Conservation (phyloP, 2,797 vertebrate genomes). For the Muraenolepis orangiensis region DNA sequence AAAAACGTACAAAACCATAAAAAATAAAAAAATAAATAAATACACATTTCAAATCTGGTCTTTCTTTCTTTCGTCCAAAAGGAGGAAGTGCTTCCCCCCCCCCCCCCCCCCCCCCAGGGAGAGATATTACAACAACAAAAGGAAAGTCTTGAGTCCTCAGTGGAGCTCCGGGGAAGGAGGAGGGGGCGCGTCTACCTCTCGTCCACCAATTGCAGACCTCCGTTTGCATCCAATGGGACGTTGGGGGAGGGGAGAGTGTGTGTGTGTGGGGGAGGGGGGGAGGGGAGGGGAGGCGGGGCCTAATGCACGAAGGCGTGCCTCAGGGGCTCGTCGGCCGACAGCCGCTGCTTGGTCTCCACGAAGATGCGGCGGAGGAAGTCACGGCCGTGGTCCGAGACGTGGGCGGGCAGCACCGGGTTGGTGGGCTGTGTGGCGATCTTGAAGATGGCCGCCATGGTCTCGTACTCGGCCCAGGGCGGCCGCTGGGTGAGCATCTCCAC, state of each 20-base stretch:
- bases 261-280: conserved; percentile 10
- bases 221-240: not conserved
- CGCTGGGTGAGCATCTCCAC: conserved; percentile 99
- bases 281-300: conserved; percentile 46
- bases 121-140: conserved; percentile 22
- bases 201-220: conserved; percentile 22
- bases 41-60: not conserved
- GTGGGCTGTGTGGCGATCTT: conserved; percentile 99
- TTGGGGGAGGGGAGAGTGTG: not conserved
- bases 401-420: conserved; percentile 89
- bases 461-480: conserved; percentile 96
- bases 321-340: conserved; percentile 92
- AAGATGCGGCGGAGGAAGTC: conserved; percentile 97
- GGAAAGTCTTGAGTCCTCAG: conserved; percentile 35
- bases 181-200: conserved; percentile 32
- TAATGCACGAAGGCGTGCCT: conserved; percentile 96
- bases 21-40: conserved; percentile 30
- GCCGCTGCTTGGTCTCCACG: conserved; percentile 92
- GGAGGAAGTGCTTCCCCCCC: conserved; percentile 75
- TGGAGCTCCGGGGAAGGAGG: conserved; percentile 55
- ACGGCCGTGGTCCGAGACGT: conserved; percentile 92
- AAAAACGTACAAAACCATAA: conserved; percentile 51
- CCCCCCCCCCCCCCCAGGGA: conserved; percentile 54
- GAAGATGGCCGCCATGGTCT: conserved; percentile 99
- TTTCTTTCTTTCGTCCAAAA: not conserved